Conservation (phyloP, 2,888 invertebrate species). For the Agrotis ipsilon region DNA sequence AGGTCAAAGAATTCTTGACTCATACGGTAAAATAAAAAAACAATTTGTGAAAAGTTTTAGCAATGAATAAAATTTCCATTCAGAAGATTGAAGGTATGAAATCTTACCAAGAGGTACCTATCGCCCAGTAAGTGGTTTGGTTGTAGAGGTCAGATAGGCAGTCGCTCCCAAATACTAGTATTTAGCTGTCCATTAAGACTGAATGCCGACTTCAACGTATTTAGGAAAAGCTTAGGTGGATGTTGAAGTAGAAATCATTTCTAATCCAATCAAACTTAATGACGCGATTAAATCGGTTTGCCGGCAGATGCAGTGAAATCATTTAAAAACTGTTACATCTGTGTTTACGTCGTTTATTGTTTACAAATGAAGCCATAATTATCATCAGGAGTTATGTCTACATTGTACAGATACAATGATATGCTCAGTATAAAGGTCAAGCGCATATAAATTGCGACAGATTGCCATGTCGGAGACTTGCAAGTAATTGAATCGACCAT, state of each 20-base stretch:
- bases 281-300: no score
- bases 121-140: no score
- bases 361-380: conserved; percentile 24
- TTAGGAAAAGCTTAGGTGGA: no score
- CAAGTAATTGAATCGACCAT: conserved; percentile 33
- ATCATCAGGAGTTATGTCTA: conserved; percentile 20
- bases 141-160: no score
- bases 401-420: conserved; percentile 19
- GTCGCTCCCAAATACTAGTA: no score
- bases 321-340: not conserved
- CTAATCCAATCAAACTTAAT: not conserved
- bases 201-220: no score
- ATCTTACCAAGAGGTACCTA: not conserved
- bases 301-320: not conserved
- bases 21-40: no score
- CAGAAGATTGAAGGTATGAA: not conserved
- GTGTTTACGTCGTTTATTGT: conserved; percentile 1
- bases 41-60: not conserved
- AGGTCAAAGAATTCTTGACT: not conserved
- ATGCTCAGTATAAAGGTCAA: conserved; percentile 29
- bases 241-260: no score
- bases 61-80: not conserved
- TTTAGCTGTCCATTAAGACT: no score
- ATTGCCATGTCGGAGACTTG: conserved; percentile 19
- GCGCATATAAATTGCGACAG: conserved; percentile 18